Base-by-base conservation (phyloP, 2,797 vertebrate species). In the Brachymystax lenok region DNA sequence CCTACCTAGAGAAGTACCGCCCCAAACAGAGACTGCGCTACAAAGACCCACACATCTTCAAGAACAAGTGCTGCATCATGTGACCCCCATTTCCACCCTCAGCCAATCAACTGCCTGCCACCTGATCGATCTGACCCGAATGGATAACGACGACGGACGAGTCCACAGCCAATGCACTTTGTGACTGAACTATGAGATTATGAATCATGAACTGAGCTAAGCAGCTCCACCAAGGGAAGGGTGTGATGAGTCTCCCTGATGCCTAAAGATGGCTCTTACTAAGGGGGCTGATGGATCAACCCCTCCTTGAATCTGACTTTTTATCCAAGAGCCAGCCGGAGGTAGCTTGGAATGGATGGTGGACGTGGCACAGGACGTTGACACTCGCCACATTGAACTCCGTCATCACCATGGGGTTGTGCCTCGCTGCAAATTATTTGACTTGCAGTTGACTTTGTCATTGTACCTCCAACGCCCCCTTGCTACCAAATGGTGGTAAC, bases 1-100 rank as follows among this genome's bases (percentile, higher is more conserved):
- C 95, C 0, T 99, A 98, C 91, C 91, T 99, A 95, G 98, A 99
- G 89, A 98, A 99, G 88, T 98, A 99, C 89, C 95, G 97, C 85
- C 96, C 98, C 19, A 98, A 97, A 90, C 97, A 98, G 84, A 96
- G 96, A 89, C 96, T 99, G 77, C 96, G 97, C 74, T 97, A 98
- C 94, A 97, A 96, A 91, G 96, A 97, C 89, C 96, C 96, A 1
- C 94, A 96, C 81, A 90, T 96, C 78, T 95, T 95, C 90, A 98
- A 96, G 94, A 96, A 96, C 93, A 96, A 95, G 86, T 99, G 98
- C 92, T 97, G 97, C 84, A 92, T 94, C 89, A 98, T 98, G 97
- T 99, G 40, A n/a, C 35, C 69, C 64, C 14, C 4, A 19, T 16
- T 16, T 54, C 52, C 40, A n/a, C 1, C 59, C 59, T 21, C 59